These are phyloP conservation scores for Epiblema foenella DNA, from an alignment of 2,888 invertebrate genomes.

Conservation along the genomic window DNA sequence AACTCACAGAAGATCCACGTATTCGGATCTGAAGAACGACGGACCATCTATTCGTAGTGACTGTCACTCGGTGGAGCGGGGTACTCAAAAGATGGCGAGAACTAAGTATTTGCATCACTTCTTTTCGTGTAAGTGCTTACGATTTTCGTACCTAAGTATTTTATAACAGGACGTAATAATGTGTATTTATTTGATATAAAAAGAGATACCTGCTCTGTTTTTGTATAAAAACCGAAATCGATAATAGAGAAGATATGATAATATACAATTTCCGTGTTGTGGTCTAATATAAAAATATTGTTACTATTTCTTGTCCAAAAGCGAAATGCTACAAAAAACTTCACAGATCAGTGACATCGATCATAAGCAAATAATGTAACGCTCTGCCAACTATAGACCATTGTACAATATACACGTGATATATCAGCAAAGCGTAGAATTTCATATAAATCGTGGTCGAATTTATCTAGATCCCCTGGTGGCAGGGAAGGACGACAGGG, in stretches of 20 bases:
- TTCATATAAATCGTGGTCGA: conserved; percentile 67
- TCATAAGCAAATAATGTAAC: not conserved
- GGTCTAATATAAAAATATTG: not conserved
- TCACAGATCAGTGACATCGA: not conserved
- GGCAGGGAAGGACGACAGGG: conserved; percentile 65
- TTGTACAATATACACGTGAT: conserved; percentile 40
- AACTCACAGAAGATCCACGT: conserved; percentile 79
- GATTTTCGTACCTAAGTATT: not conserved
- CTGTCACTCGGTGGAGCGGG: conserved; percentile 74
- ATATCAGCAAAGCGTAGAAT: conserved; percentile 54
- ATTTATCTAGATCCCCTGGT: conserved; percentile 64
- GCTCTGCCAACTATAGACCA: not conserved
- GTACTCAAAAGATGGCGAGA: conserved; percentile 61
- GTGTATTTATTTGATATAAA: too few relatives aligned
- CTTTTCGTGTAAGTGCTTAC: conserved; percentile 44
- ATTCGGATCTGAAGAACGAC: conserved; percentile 72
- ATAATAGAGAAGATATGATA: not conserved
- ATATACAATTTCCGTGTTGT: not conserved
- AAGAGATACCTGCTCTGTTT: too few relatives aligned
- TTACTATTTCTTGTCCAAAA: not conserved
- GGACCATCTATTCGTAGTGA: conserved; percentile 75
- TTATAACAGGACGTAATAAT: not conserved
- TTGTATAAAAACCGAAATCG: too few relatives aligned
- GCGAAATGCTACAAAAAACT: not conserved
- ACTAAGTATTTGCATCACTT: conserved; percentile 57